These are phyloP conservation scores for Carduelis carduelis DNA, from an alignment of 2,797 vertebrate genomes.

Conservation along the genomic window DNA sequence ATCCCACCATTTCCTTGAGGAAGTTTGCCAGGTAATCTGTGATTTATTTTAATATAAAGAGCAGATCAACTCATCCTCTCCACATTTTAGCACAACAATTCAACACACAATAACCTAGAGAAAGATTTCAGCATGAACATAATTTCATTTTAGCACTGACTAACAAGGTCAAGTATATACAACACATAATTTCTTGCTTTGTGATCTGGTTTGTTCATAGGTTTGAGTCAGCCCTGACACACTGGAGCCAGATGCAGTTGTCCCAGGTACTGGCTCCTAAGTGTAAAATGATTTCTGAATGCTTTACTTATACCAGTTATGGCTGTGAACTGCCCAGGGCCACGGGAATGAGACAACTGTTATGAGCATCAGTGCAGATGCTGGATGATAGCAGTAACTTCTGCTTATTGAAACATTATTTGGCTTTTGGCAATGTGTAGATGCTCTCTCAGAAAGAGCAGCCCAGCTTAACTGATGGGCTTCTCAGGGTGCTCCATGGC, in stretches of 20 bases:
- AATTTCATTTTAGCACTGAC: neutral
- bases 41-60: neutral
- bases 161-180: neutral
- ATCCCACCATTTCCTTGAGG: neutral
- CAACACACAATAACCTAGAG: neutral
- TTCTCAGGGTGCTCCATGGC: neutral
- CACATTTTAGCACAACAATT: neutral
- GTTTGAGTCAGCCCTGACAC: neutral
- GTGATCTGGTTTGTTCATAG: neutral
- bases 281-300: neutral
- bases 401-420: neutral
- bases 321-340: neutral
- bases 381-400: neutral
- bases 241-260: neutral
- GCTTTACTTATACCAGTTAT: neutral
- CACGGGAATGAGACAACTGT: neutral
- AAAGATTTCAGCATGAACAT: neutral
- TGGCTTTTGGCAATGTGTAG: neutral
- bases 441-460: neutral
- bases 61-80: neutral
- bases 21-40: rapidly evolving
- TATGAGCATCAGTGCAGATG: neutral
- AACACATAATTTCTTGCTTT: neutral
- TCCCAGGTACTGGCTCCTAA: neutral
- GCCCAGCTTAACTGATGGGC: neutral